Conservation (phyloP, 64 coral and sea anemone genomes). For the Montipora efflorescens region DNA sequence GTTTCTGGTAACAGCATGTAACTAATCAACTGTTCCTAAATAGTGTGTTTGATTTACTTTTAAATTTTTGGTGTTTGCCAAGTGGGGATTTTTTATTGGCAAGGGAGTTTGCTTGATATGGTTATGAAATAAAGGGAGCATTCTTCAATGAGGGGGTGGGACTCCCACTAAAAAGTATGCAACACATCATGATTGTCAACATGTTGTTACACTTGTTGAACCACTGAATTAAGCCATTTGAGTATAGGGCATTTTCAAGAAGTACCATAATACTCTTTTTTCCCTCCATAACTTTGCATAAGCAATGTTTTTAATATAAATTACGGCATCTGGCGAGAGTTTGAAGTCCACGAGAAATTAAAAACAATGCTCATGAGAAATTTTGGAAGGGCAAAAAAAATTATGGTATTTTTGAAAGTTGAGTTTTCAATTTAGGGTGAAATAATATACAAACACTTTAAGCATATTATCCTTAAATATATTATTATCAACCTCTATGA, state of each 20-base stretch:
- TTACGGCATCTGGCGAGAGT: not conserved
- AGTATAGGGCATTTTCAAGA: not conserved
- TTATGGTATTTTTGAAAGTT: constrained; percentile 35
- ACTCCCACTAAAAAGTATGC: constrained; percentile 54
- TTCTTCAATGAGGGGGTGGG: constrained; percentile 41
- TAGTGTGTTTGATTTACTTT: too few species aligned
- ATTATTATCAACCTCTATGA: constrained; percentile 51
- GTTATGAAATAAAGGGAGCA: constrained; percentile 44
- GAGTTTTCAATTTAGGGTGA: constrained; percentile 50
- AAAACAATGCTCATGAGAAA: not conserved
- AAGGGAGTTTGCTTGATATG: constrained; percentile 3
- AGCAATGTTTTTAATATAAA: not conserved
- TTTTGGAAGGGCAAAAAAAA: constrained; percentile 47
- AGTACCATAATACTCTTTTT: not conserved
- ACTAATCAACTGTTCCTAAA: too few species aligned
- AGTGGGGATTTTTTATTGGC: too few species aligned
- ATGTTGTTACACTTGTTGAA: not conserved
- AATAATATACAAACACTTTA: constrained; percentile 50
- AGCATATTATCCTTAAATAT: constrained; percentile 8
- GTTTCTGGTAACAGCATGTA: too few species aligned
- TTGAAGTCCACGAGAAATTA: not conserved
- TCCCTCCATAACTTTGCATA: not conserved
- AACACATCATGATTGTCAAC: constrained; percentile 28
- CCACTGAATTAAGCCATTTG: constrained; percentile 3
- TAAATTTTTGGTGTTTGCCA: too few species aligned